These are phyloP conservation scores for Leucosticte australis DNA, from an alignment of 2,113 vertebrate species.

Conservation along the genomic window DNA sequence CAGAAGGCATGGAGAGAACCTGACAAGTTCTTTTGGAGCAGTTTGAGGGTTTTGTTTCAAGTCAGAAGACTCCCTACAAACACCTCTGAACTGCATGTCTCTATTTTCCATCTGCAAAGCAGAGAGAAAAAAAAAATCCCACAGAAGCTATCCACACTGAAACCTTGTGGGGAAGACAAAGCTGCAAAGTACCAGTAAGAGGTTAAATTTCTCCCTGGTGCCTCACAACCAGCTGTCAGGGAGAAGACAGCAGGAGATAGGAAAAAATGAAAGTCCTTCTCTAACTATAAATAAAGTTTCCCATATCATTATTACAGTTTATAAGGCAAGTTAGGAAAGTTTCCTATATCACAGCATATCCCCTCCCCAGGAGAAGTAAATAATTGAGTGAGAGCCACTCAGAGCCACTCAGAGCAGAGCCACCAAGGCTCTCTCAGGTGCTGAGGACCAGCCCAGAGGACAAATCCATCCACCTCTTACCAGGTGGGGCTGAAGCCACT, in stretches of 20 bases:
- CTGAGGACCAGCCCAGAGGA: background rate
- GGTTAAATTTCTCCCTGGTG: background rate
- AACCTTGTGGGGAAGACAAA: background rate
- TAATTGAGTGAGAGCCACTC: slow-evolving; percentile 9
- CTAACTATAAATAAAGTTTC: background rate
- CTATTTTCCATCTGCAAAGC: background rate
- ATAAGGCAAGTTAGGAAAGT: background rate
- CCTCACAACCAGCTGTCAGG: background rate
- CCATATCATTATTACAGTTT: background rate
- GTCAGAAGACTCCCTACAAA: background rate
- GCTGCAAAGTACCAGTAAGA: background rate
- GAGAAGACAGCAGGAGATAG: background rate
- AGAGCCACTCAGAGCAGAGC: background rate
- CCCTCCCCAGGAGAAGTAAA: background rate
- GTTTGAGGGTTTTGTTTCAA: background rate
- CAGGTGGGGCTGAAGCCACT: background rate
- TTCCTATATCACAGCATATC: background rate
- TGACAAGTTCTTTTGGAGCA: fast-evolving
- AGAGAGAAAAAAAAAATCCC: background rate
- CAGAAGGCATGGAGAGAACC: background rate
- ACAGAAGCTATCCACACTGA: background rate
- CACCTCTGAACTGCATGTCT: background rate
- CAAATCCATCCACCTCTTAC: background rate
- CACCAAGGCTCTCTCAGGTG: background rate
- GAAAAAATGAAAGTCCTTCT: background rate